Percentiles rank a stretch among this genome's conserved stretches.
Evolutionary conservation across 2,888 invertebrate species (phyloP).

Genomic region (Hanleya hanleyi): DNA sequence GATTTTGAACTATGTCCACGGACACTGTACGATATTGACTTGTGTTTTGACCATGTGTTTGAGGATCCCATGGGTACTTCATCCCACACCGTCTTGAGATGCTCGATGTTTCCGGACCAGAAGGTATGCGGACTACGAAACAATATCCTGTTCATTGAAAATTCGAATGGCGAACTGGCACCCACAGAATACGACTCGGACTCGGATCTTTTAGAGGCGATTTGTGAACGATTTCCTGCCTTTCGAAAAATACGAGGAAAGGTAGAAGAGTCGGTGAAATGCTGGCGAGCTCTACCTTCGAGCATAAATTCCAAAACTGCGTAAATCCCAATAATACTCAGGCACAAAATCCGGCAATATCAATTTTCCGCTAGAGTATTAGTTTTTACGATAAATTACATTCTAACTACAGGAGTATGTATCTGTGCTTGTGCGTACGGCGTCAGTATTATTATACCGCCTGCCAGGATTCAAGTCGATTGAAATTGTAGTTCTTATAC

Average conservation of each 20-base stretch:
- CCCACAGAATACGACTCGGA: background rate
- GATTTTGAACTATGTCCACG: conserved; percentile 9
- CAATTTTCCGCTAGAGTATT: no score
- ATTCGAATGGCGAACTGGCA: conserved; percentile 19
- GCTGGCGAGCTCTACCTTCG: no score
- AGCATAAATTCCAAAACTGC: no score
- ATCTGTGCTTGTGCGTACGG: no score
- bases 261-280: background rate
- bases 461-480: no score
- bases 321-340: no score
- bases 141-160: conserved; percentile 29
- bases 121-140: conserved; percentile 33
- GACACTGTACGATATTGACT: conserved; percentile 27
- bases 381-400: no score
- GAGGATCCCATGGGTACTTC: conserved; percentile 24
- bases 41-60: conserved; percentile 31
- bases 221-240: background rate
- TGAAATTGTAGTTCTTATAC: no score
- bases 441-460: no score
- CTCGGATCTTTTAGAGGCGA: conserved; percentile 3
- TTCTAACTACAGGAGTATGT: no score
- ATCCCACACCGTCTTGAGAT: conserved; percentile 26
- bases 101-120: conserved; percentile 28
- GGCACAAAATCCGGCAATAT: no score
- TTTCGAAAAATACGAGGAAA: background rate